These are phyloP conservation scores for Zosterops hypoxanthus DNA, from an alignment of 2,113 vertebrate species.

Conservation along the genomic window DNA sequence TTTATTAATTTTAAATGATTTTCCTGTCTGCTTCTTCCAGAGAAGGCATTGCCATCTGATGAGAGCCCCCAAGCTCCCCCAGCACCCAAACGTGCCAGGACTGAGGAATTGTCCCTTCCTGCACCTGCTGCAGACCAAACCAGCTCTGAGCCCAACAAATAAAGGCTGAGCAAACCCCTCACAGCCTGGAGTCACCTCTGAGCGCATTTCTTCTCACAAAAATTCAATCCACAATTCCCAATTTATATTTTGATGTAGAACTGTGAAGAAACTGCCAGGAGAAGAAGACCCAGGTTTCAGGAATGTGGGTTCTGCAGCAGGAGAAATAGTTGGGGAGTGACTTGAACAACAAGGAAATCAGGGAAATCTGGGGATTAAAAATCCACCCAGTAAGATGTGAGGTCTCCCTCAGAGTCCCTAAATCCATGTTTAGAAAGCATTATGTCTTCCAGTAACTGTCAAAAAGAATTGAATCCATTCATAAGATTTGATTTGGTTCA, in stretches of 20 bases:
- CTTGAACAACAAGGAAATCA: neutral
- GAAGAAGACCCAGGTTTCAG: neutral
- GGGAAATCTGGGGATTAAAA: neutral
- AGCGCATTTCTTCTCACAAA: neutral
- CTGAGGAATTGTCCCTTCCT: conserved; percentile 42
- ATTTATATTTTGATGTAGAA: neutral
- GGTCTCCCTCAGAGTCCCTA: neutral
- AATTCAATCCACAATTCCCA: neutral
- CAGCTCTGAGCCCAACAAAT: neutral
- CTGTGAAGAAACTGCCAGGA: neutral
- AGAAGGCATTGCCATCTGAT: conserved; percentile 74
- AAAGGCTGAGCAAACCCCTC: neutral
- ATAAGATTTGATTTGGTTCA: neutral
- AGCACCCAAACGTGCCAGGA: conserved; percentile 83
- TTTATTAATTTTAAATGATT: neutral
- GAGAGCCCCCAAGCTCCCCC: conserved; percentile 80
- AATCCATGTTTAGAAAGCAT: neutral
- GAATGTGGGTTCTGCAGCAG: neutral
- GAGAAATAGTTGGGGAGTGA: neutral
- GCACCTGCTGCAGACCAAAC: neutral
- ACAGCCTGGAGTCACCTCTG: neutral
- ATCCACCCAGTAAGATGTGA: neutral
- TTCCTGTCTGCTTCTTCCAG: conserved; percentile 67
- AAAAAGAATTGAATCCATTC: neutral
- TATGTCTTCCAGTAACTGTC: neutral